Evolutionary conservation across 2,888 invertebrate species (phyloP), one percentile per base, ranked within the genome.

Genomic region (Blomia tropicalis): DNA sequence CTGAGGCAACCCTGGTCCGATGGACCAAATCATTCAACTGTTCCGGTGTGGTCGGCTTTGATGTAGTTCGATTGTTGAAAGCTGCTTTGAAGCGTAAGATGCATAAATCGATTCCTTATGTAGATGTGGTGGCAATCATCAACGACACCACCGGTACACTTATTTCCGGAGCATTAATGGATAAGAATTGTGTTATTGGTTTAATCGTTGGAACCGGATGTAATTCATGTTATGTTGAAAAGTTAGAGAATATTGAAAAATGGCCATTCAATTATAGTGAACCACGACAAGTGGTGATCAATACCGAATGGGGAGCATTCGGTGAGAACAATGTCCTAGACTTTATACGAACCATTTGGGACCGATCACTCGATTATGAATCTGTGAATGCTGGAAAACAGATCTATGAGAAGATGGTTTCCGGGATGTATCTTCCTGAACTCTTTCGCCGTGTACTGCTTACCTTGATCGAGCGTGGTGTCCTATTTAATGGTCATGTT

Each of bases 401-500:
- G 75, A 79, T 87, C 80, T 88, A 68, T 71, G 74, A 96, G 74
- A 96, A 96, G 76, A 93, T 95, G 91, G 93, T 95, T 71, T 91
- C 92, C 1, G 96, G 95, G 66, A 96, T 95, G 95, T 96, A 96
- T 75, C 84, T 96, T 86, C 96, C 96, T 14, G 96, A 98, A 75
- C 92, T 70, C 91, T 91, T 68, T 95, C 93, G 85, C 44, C 75
- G 81, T 14, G 77, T 81, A 64, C 75, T 87, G 65, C 75, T 79
- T 0, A 77, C 78, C 61, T 75, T 87, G 62, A 77, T 79, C 1
- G 75, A 78, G 59, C 77, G 79, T 41, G 77, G 79, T 0, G 73
- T 84, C 59, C 75, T 85, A 11, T 80, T 82, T 69, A 69, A 71
- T 59, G 78, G 77, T 19, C 65, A 62, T 27, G 62, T 71, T n/a